Evolutionary conservation across 2,888 invertebrate species (phyloP).

Genomic region (Pardosa pseudoannulata): DNA sequence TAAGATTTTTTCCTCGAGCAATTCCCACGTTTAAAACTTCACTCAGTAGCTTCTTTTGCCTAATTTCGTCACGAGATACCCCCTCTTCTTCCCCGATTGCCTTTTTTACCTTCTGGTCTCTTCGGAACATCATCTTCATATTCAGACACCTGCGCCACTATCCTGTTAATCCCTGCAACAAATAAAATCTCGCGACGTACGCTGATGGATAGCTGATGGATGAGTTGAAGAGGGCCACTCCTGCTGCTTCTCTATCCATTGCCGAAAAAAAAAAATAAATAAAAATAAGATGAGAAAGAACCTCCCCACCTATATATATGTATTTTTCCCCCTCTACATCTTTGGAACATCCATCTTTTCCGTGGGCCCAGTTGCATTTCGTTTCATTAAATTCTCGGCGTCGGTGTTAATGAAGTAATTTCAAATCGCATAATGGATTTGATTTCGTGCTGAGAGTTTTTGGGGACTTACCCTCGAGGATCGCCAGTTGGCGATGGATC

Average conservation of each 20-base stretch:
- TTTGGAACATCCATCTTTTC: constrained; percentile 1
- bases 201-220: constrained; percentile 21
- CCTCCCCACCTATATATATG: not conserved
- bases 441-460: not conserved
- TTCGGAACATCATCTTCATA: not conserved
- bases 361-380: not conserved
- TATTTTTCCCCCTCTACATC: not conserved
- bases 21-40: too few relatives aligned
- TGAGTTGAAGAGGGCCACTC: not conserved
- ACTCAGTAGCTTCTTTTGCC: too few relatives aligned
- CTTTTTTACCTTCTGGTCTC: too few relatives aligned
- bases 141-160: constrained; percentile 24
- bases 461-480: not conserved
- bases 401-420: constrained; percentile 24
- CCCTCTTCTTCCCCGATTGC: too few relatives aligned
- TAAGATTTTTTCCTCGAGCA: too few relatives aligned
- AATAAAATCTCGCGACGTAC: constrained; percentile 22
- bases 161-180: constrained; percentile 10
- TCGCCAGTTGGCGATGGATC: too few relatives aligned
- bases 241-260: not conserved
- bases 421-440: constrained; percentile 15
- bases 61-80: too few relatives aligned
- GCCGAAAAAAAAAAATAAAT: not conserved
- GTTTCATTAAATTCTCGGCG: not conserved
- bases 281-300: not conserved